phyloP scores from a whole-genome alignment of 2,888 invertebrate genomes.

The Bugula neritina region DNA sequence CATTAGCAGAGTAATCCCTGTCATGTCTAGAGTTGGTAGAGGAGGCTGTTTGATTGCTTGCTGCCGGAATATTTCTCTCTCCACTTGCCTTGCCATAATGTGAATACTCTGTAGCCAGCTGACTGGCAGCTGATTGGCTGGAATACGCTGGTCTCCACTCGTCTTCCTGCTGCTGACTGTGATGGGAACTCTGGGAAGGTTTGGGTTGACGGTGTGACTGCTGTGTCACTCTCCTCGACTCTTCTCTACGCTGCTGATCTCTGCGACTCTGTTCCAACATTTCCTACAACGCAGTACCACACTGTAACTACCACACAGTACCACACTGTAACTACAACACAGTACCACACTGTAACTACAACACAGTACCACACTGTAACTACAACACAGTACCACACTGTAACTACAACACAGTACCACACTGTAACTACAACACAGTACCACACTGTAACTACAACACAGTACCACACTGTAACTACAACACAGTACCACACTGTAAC shows the following conservation, averaged over 20 bases:
- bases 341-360: too few relatives aligned
- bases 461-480: too few relatives aligned
- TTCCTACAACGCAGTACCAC: neutral
- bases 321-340: too few relatives aligned
- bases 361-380: too few relatives aligned
- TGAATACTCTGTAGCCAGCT: neutral
- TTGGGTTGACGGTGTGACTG: neutral
- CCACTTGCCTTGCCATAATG: neutral
- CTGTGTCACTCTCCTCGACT: neutral
- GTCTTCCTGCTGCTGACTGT: neutral
- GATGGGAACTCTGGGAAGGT: neutral
- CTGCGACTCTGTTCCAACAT: neutral
- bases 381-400: too few relatives aligned
- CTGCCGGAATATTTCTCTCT: neutral
- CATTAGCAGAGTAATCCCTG: neutral
- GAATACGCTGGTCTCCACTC: conserved; percentile 9
- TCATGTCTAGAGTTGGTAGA: neutral
- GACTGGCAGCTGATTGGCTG: neutral
- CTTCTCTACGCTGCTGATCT: conserved; percentile 22
- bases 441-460: too few relatives aligned
- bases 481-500: too few relatives aligned
- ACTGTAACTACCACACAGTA: too few relatives aligned
- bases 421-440: too few relatives aligned
- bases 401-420: too few relatives aligned
- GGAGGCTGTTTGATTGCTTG: neutral